phyloP scores from a whole-genome alignment of 2,113 vertebrate species.

The Hassar affinis region DNA sequence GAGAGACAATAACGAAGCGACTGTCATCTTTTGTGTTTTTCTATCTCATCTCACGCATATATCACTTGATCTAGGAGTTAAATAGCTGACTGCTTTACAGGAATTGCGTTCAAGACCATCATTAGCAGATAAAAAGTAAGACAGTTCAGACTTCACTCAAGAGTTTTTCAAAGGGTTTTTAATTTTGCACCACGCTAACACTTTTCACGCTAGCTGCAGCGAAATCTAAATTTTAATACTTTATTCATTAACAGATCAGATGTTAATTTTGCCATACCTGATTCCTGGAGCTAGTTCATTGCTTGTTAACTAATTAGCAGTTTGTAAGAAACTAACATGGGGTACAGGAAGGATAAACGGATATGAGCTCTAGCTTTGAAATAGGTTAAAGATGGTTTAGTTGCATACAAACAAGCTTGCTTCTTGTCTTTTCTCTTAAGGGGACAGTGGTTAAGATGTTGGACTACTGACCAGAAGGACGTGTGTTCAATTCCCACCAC shows the following conservation, averaged over 20 bases:
- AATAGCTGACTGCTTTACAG: constrained; percentile 12
- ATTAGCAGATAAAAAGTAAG: neutral
- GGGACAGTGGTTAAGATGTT: no score
- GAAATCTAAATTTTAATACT: neutral
- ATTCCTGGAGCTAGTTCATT: neutral
- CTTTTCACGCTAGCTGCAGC: neutral
- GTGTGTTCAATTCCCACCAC: no score
- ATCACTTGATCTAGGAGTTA: neutral
- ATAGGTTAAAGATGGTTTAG: no score
- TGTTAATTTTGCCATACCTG: no score
- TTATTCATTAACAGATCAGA: neutral
- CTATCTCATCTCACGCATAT: constrained; percentile 1
- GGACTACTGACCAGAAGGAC: no score
- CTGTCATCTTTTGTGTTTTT: neutral
- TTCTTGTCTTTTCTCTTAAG: neutral
- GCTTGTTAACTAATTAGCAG: neutral
- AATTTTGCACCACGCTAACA: neutral
- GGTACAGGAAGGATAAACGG: neutral
- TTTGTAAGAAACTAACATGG: neutral
- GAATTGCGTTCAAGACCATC: constrained; percentile 23
- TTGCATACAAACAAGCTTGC: neutral
- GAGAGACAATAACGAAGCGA: neutral
- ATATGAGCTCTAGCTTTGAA: neutral
- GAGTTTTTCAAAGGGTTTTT: neutral
- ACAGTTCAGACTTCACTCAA: neutral